phyloP scores from a whole-genome alignment of 2,797 vertebrate genomes.

The Enoplosus armatus region DNA sequence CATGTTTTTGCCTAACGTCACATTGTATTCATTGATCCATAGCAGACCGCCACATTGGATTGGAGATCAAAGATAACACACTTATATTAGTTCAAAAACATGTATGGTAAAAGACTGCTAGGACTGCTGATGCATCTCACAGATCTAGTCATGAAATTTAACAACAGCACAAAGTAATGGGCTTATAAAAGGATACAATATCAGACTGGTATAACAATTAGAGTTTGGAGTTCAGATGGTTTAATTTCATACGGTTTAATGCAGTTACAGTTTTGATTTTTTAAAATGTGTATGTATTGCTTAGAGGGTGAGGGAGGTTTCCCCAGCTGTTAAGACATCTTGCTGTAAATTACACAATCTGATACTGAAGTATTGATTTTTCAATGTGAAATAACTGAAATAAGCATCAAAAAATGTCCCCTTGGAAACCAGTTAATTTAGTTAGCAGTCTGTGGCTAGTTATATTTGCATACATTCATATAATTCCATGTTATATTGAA shows the following conservation, averaged over 20 bases:
- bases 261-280: not conserved
- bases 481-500: not conserved
- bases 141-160: slow-evolving; percentile 31
- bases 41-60: slow-evolving; percentile 2
- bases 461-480: not conserved
- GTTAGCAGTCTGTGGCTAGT: not conserved
- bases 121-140: slow-evolving; percentile 28
- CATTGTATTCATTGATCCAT: slow-evolving; percentile 13
- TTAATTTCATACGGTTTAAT: not conserved
- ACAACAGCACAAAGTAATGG: slow-evolving; percentile 28
- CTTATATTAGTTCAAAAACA: slow-evolving; percentile 29
- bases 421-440: not conserved
- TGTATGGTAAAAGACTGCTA: slow-evolving; percentile 2
- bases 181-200: slow-evolving; percentile 14
- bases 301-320: not conserved
- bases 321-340: not conserved
- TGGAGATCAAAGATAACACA: slow-evolving; percentile 27
- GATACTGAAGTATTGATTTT: not conserved
- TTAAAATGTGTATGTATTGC: not conserved
- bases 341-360: not conserved
- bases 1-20: slow-evolving; percentile 13
- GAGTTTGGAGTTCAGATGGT: not conserved
- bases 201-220: slow-evolving; percentile 30
- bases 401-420: not conserved
- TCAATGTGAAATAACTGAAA: slow-evolving; percentile 5